Conservation (phyloP, 92 coral and sea anemone species). For the Bergia sp. region DNA sequence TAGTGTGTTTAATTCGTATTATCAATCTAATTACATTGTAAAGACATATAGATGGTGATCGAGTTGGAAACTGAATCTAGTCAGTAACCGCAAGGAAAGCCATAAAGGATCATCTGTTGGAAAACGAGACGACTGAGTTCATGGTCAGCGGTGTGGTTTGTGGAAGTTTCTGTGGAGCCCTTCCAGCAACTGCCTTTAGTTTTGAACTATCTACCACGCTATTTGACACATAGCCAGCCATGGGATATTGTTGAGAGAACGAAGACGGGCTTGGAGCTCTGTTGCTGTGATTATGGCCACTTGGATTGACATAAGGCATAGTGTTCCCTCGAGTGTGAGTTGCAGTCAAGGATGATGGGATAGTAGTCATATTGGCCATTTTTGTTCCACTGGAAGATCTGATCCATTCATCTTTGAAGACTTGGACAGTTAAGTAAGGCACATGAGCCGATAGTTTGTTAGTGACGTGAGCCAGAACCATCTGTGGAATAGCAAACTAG, state of each 20-base stretch:
- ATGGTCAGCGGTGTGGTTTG: slow-evolving; percentile 21
- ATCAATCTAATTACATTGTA: not conserved
- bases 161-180: slow-evolving; percentile 5
- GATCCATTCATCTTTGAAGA: slow-evolving; percentile 98
- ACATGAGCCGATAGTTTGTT: slow-evolving; percentile 87
- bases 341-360: slow-evolving; percentile 61
- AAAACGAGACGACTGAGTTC: not conserved
- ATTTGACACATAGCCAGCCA: not conserved
- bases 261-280: slow-evolving; percentile 1
- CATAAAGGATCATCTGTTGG: not conserved
- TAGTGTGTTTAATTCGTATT: not conserved
- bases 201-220: not conserved
- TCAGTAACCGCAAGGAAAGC: not conserved
- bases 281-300: slow-evolving; percentile 10
- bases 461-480: slow-evolving; percentile 98
- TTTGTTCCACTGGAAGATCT: slow-evolving; percentile 81
- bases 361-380: slow-evolving; percentile 60
- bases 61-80: not conserved
- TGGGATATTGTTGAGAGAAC: slow-evolving; percentile 2
- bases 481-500: slow-evolving; percentile 44
- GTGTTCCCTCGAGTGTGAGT: slow-evolving; percentile 48
- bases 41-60: not conserved
- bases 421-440: slow-evolving; percentile 88
- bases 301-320: slow-evolving; percentile 48
- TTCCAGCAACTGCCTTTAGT: slow-evolving; percentile 4